Base-by-base conservation (phyloP, 2,113 vertebrate species). In the Pagrus major region DNA sequence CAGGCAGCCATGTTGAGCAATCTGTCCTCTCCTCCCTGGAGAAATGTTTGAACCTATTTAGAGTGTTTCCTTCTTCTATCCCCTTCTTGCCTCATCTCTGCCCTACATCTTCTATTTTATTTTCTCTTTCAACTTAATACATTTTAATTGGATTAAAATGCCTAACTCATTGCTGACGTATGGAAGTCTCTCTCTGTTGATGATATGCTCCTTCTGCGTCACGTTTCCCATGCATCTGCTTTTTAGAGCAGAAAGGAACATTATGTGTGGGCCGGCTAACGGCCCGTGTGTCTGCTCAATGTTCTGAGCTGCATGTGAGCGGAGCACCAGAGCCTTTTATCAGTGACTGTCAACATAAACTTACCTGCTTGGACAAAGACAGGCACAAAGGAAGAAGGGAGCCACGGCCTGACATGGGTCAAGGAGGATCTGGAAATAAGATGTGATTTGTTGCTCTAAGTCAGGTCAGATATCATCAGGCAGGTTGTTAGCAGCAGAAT, bases 201-300 rank as follows among this genome's bases (percentile, higher is more conserved):
- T 27, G 25, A 9, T 21, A 3, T 66, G 54, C 60, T 76, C 37
- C 39, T 20, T 78, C 14, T 77, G 47, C 14, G 3, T 79, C 63
- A 41, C 14, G 37, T 74, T 86, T 64, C 55, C n/a, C 35, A 60
- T 84, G 73, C 8, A 72, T 86, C 74, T 90, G 88, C 81, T 89
- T 88, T 91, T 83, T 90, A 85, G 90, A 92, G 92, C 88, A 92
- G 89, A 91, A 89, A 76, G 71, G 59, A 83, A 76, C 84, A 68
- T 80, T 74, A 61, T 79, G 79, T 74, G 58, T 81, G 86, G 56
- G 83, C 78, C 5, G 23, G 71, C 79, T 66, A 81, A 80, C 52
- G 42, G 71, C 44, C 58, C 29, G 16, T 67, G 73, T 80, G 88
- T 88, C 80, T 21, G 1, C 67, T 79, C 70, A 37, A 73, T 88